Evolutionary conservation across 2,888 invertebrate genomes (phyloP), one percentile per base, ranked within the genome.

Genomic region (Physocephala rufipes): DNA sequence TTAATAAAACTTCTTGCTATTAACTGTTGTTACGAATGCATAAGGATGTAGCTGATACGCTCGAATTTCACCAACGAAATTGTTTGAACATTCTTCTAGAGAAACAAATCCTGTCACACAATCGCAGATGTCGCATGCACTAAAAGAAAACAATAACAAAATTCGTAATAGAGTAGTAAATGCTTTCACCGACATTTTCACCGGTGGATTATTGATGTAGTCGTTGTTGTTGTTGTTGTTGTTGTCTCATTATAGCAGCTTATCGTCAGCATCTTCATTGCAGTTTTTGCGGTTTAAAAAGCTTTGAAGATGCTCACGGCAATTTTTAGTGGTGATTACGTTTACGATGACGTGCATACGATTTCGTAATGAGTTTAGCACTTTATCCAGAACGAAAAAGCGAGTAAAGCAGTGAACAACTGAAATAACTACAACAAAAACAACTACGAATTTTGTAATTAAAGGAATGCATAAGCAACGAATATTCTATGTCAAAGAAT

Each of bases 201-300:
- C 28, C 28, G 26, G 58, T 26, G 15, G 26, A n/a, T 7, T 36
- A 21, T 19, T 36, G 61, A 36, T 61, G 5, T 59, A 7, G 19
- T 26, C 28, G 59, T 59, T 26, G 59, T 59, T 24, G 59, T 21
- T 26, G 61, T 15, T 62, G 24, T 19, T 45, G 62, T 43, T 36
- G 7, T 36, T 36, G 62, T 36, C 7, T 4, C 12, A 13, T 58
- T 58, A 13, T 26, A 15, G 12, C 19, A 53, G 53, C 24, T 53
- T 53, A 16, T 59, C 26, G 9, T 28, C 49, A 19, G 15, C 4
- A 13, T 15, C 28, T 3, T 28, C 59, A 26, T 59, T 59, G 59
- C 12, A 15, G 59, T 21, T 24, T 21, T 28, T 21, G 58, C 9
- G 13, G 58, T 58, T 21, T 19, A 4, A 3, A 24, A 7, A 16